These are phyloP conservation scores for Arrhamphus sclerolepis DNA, from an alignment of 2,797 vertebrate genomes.

Conservation along the genomic window DNA sequence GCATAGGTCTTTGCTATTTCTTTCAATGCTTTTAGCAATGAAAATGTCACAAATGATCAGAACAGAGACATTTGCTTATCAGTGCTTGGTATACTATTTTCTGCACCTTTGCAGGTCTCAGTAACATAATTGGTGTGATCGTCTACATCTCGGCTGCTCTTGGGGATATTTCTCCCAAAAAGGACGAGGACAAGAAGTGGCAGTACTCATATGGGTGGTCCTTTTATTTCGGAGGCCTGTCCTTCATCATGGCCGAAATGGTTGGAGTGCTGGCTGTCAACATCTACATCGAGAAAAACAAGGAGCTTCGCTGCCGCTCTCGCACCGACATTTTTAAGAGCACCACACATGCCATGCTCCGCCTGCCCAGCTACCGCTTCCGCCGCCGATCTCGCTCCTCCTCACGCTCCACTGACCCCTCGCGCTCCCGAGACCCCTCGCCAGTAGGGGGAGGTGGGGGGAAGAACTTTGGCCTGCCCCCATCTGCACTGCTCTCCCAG, in stretches of 20 bases:
- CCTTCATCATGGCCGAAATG: conserved; percentile 96
- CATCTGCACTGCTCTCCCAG: conserved; percentile 84
- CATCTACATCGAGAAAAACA: conserved; percentile 96
- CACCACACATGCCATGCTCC: conserved; percentile 89
- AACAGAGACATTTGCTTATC: conserved; percentile 15
- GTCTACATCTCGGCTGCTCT: conserved; percentile 96
- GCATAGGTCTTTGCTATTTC: no score
- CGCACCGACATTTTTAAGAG: conserved; percentile 91
- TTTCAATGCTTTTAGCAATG: background rate
- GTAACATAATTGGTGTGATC: conserved; percentile 95
- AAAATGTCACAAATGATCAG: background rate
- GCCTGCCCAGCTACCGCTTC: conserved; percentile 92
- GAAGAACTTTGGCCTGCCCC: conserved; percentile 85
- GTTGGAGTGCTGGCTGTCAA: conserved; percentile 94
- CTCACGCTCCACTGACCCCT: conserved; percentile 91
- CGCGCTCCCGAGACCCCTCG: conserved; percentile 89
- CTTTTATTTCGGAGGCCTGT: conserved; percentile 95
- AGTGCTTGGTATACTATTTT: conserved; percentile 7
- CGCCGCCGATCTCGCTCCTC: conserved; percentile 91
- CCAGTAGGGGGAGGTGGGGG: conserved; percentile 83
- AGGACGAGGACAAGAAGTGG: conserved; percentile 93
- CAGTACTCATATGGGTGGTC: conserved; percentile 96
- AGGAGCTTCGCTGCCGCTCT: conserved; percentile 91
- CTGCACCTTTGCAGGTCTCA: conserved; percentile 81
- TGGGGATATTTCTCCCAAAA: conserved; percentile 92